Evolutionary conservation across 2,113 vertebrate species (phyloP).

Genomic region (Electrona antarctica): DNA sequence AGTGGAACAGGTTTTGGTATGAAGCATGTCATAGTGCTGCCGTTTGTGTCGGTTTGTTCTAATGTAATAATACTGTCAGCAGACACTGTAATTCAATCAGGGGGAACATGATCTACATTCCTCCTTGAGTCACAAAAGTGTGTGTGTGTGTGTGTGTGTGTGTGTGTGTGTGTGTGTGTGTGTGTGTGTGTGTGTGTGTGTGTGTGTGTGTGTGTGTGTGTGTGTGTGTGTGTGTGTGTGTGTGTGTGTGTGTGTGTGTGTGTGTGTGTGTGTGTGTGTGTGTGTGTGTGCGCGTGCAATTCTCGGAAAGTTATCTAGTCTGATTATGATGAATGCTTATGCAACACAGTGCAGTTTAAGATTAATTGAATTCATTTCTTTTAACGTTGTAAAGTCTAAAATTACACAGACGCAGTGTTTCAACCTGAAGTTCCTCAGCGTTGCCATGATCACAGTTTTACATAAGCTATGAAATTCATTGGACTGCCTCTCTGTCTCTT

Average conservation of each 20-base stretch:
- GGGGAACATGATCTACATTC: slow-evolving; percentile 63
- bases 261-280: slow-evolving; percentile 18
- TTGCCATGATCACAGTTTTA: not conserved
- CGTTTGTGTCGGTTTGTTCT: slow-evolving; percentile 26
- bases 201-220: not conserved
- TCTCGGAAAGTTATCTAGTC: not conserved
- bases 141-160: slow-evolving; percentile 22
- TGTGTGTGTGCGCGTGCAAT: not conserved
- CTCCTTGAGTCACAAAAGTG: slow-evolving; percentile 31
- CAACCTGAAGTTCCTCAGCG: too few species aligned
- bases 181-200: slow-evolving; percentile 1
- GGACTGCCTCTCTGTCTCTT: not conserved
- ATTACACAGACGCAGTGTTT: too few species aligned
- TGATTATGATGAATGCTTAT: not conserved
- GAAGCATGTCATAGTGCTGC: slow-evolving; percentile 5
- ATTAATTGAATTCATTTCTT: too few species aligned
- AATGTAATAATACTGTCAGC: slow-evolving; percentile 67
- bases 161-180: not conserved
- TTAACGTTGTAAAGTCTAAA: too few species aligned
- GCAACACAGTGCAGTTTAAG: not conserved
- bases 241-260: not conserved
- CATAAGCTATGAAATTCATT: not conserved
- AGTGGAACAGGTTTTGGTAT: slow-evolving; percentile 1
- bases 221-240: not conserved
- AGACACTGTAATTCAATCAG: slow-evolving; percentile 59